Percentiles rank a stretch among this genome's conserved stretches.
These are phyloP conservation scores for Nasonia vitripennis DNA, from an alignment of 1,140 invertebrate species.

Conservation along the genomic window DNA sequence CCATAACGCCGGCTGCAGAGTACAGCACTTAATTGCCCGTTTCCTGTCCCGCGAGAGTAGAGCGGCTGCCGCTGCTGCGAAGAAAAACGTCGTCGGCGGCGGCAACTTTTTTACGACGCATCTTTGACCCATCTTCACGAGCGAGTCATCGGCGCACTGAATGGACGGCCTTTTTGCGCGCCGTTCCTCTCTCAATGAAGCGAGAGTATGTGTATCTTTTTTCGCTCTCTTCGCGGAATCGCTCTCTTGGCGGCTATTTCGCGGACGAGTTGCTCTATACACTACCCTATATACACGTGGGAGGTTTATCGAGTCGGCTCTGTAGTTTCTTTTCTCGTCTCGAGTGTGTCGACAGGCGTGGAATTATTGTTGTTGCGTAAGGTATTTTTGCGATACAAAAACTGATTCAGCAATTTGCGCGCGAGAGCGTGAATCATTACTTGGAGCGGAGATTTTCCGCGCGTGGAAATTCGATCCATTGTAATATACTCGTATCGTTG, in stretches of 20 bases:
- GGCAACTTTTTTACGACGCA: slow-evolving; percentile 26
- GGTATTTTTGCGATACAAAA: slow-evolving; percentile 1
- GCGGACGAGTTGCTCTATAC: not conserved
- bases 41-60: slow-evolving; percentile 62
- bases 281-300: too few species aligned
- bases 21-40: slow-evolving; percentile 65
- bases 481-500: too few species aligned
- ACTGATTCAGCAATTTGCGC: slow-evolving; percentile 16
- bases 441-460: not conserved
- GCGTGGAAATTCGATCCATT: not conserved
- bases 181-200: not conserved
- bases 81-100: not conserved
- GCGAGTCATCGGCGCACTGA: slow-evolving; percentile 32
- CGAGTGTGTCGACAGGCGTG: not conserved
- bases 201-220: not conserved
- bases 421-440: slow-evolving; percentile 12
- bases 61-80: not conserved
- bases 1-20: too few species aligned
- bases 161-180: not conserved
- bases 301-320: too few species aligned
- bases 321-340: not conserved
- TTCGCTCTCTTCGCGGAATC: not conserved
- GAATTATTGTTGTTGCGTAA: not conserved
- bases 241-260: slow-evolving; percentile 10
- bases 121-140: slow-evolving; percentile 55